Conservation (phyloP, 2,113 vertebrate species). For the Notarius quadriscutis region DNA sequence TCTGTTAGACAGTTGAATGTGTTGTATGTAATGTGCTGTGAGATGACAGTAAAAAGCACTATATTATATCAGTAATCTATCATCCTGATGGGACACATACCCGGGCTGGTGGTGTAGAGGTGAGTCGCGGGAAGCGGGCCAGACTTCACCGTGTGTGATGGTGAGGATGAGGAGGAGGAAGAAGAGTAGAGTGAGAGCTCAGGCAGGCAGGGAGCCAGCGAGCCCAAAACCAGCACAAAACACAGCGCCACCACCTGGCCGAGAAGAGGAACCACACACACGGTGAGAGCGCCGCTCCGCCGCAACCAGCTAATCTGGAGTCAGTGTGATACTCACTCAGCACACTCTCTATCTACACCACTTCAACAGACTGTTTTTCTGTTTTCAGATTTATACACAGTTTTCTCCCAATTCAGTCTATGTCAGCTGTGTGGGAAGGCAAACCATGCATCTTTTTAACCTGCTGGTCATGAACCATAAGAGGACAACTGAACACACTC, state of each 20-base stretch:
- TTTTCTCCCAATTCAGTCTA: not conserved
- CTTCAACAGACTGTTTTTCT: not conserved
- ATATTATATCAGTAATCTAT: not conserved
- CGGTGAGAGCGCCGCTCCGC: conserved; percentile 51
- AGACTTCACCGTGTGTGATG: conserved; percentile 82
- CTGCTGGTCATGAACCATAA: not conserved
- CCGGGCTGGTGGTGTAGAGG: conserved; percentile 89
- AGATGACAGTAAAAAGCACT: not conserved
- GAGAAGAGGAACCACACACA: conserved; percentile 56
- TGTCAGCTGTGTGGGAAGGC: not conserved
- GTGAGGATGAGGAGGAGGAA: conserved; percentile 51
- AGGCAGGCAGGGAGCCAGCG: conserved; percentile 89
- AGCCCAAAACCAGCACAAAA: conserved; percentile 94
- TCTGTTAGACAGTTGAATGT: not conserved
- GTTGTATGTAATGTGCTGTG: not conserved
- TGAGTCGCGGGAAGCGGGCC: conserved; percentile 76
- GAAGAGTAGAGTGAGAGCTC: conserved; percentile 79
- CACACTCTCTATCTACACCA: not conserved
- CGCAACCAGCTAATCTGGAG: conserved; percentile 30
- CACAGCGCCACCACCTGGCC: conserved; percentile 91
- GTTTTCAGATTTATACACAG: not conserved
- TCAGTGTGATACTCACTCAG: conserved; percentile 22
- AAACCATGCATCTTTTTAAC: not conserved
- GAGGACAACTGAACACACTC: not conserved
- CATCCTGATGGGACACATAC: conserved; percentile 72